A percentile compares a stretch with the other conserved stretches of the same genome.
Conservation (phyloP, 2,113 vertebrate genomes). For the Antechinus flavipes region DNA sequence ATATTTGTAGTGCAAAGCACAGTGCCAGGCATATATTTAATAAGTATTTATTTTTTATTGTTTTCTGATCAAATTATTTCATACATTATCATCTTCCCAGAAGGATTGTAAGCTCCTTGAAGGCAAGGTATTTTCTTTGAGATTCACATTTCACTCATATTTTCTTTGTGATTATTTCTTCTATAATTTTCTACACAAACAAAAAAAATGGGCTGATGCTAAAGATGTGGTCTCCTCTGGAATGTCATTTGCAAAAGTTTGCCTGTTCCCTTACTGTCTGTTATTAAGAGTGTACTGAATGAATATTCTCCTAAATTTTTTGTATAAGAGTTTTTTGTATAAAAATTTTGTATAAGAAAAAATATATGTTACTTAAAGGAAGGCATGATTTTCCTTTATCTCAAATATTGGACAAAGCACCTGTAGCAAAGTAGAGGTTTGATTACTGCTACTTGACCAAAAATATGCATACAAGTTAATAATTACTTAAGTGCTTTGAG, state of each 20-base stretch:
- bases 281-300: not conserved
- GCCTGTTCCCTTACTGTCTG: not conserved
- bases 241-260: not conserved
- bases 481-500: too few species aligned
- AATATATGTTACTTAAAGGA: not conserved
- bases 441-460: not conserved
- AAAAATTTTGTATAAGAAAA: not conserved
- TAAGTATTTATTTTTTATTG: not conserved
- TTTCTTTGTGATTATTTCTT: not conserved
- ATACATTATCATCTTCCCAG: slow-evolving; percentile 3
- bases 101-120: not conserved
- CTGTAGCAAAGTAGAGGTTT: not conserved
- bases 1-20: not conserved
- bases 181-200: not conserved
- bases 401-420: not conserved
- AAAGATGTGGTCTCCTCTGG: not conserved
- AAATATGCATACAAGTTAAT: too few species aligned
- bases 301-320: not conserved
- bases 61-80: not conserved
- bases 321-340: not conserved
- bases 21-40: not conserved
- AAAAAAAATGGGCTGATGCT: not conserved
- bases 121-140: not conserved
- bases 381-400: not conserved
- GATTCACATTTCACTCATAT: not conserved